These are phyloP conservation scores for Bradypodion pumilum DNA, from an alignment of 2,797 vertebrate species.

Conservation along the genomic window DNA sequence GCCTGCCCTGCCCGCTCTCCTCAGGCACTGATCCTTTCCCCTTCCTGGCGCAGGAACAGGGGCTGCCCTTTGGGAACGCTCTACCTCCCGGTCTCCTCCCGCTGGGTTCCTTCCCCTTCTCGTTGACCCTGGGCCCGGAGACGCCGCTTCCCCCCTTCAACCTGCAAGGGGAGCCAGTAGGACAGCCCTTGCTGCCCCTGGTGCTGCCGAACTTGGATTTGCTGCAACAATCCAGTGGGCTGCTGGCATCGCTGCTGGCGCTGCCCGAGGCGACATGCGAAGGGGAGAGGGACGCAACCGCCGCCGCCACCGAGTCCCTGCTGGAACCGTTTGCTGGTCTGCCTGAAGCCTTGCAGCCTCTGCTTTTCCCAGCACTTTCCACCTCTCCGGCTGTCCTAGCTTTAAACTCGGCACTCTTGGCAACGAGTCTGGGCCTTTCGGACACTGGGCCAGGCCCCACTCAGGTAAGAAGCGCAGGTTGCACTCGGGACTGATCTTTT, in stretches of 20 bases:
- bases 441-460: slow-evolving; percentile 72
- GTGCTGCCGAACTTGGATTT: slow-evolving; percentile 57
- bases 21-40: slow-evolving; percentile 77
- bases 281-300: slow-evolving; percentile 60
- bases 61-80: slow-evolving; percentile 84
- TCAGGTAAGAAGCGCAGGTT: slow-evolving; percentile 76
- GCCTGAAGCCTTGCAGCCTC: slow-evolving; percentile 73
- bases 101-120: slow-evolving; percentile 71
- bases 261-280: slow-evolving; percentile 47
- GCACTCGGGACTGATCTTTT: neutral
- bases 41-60: slow-evolving; percentile 83
- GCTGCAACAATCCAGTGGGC: slow-evolving; percentile 55
- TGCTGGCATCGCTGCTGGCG: slow-evolving; percentile 73
- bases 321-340: slow-evolving; percentile 79
- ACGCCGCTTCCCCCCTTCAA: slow-evolving; percentile 56
- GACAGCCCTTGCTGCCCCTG: slow-evolving; percentile 79
- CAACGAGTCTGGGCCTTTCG: slow-evolving; percentile 75
- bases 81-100: slow-evolving; percentile 69
- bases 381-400: slow-evolving; percentile 77
- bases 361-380: slow-evolving; percentile 72
- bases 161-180: slow-evolving; percentile 72
- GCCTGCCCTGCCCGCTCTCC: slow-evolving; percentile 61
- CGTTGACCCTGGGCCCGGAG: slow-evolving; percentile 71
- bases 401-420: slow-evolving; percentile 81
- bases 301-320: slow-evolving; percentile 68